phyloP scores from a whole-genome alignment of 1,140 invertebrate genomes.

The Drosophila hydei region DNA sequence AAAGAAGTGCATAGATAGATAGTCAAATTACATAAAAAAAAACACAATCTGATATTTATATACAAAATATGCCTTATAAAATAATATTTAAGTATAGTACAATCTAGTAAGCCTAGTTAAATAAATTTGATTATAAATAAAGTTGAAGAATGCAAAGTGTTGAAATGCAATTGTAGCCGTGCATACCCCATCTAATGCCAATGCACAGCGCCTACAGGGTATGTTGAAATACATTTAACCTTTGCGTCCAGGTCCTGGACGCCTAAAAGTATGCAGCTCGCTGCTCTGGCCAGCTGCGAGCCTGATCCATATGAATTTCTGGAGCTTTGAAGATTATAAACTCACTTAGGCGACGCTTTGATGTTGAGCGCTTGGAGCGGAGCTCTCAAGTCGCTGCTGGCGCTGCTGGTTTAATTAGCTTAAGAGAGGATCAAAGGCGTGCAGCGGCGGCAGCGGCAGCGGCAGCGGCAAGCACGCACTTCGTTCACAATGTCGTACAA shows the following conservation, averaged over 20 bases:
- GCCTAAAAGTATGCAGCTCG: constrained; percentile 40
- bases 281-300: constrained; percentile 41
- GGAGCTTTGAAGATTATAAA: constrained; percentile 83
- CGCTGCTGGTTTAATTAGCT: constrained; percentile 55
- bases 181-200: neutral
- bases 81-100: too few species aligned
- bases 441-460: constrained; percentile 6
- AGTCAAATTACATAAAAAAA: too few species aligned
- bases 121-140: too few species aligned
- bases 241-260: constrained; percentile 20
- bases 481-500: constrained; percentile 69
- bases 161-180: neutral
- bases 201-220: neutral
- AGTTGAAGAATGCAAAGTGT: too few species aligned
- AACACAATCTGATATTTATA: too few species aligned
- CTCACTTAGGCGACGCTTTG: constrained; percentile 78
- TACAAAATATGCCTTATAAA: too few species aligned
- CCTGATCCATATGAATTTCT: constrained; percentile 78
- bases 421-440: constrained; percentile 78
- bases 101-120: too few species aligned
- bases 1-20: too few species aligned
- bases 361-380: constrained; percentile 61
- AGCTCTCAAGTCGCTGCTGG: constrained; percentile 58
- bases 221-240: constrained; percentile 14
- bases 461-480: constrained; percentile 6